A percentile compares a stretch with the other conserved stretches of the same genome.
phyloP scores from a whole-genome alignment of 2,797 vertebrate species.

The Tolypeutes matacus region DNA sequence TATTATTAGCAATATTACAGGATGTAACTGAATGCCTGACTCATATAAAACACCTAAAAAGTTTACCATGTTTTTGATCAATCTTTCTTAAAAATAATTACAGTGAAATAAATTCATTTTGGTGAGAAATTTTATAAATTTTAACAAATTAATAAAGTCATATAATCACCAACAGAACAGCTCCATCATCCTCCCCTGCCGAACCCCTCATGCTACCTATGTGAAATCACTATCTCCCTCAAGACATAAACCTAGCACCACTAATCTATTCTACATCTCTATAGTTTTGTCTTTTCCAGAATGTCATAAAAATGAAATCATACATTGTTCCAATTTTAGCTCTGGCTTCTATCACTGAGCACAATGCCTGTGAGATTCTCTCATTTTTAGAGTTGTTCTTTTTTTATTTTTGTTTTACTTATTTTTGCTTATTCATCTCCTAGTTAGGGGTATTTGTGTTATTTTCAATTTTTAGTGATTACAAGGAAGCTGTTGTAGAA shows the following conservation, averaged over 20 bases:
- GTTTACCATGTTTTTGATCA: not conserved
- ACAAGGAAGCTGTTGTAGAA: not conserved
- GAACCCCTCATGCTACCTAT: not conserved
- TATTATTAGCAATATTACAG: not conserved
- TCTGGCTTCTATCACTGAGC: not conserved
- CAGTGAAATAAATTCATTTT: not conserved
- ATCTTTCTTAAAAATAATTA: not conserved
- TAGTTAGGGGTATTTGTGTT: not conserved
- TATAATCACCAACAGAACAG: not conserved
- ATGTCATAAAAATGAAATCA: not conserved
- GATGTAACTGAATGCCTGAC: not conserved
- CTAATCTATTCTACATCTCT: not conserved
- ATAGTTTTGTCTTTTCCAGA: not conserved
- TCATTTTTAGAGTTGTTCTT: not conserved
- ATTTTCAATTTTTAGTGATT: not conserved
- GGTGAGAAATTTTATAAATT: not conserved
- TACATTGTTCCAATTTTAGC: not conserved
- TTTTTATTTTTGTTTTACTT: not conserved
- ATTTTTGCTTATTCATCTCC: not conserved
- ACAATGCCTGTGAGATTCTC: not conserved
- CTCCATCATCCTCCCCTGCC: not conserved
- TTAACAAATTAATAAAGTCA: not conserved
- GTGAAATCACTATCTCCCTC: not conserved
- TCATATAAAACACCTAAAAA: not conserved
- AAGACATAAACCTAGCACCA: not conserved